phyloP scores from a whole-genome alignment of 2,888 invertebrate genomes.

The Lithodes maja region DNA sequence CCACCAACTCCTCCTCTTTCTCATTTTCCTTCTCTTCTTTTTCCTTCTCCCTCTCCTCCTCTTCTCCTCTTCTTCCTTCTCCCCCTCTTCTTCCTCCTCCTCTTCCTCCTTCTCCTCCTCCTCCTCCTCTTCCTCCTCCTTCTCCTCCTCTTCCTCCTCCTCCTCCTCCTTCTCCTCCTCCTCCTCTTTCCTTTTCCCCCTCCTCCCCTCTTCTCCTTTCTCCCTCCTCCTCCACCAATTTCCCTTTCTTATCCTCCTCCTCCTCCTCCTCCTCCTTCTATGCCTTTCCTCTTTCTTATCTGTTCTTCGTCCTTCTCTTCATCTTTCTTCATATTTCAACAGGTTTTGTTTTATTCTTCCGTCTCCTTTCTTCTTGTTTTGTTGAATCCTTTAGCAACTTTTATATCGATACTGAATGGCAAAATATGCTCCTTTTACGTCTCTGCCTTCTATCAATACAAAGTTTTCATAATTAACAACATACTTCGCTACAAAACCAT shows the following conservation, averaged over 20 bases:
- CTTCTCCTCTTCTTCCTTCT: not conserved
- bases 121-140: not conserved
- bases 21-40: not conserved
- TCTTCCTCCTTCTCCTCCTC: not conserved
- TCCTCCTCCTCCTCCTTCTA: not conserved
- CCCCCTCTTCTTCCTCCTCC: not conserved
- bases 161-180: not conserved
- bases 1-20: not conserved
- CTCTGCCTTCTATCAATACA: not conserved
- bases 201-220: not conserved
- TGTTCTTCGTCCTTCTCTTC: not conserved
- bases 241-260: not conserved
- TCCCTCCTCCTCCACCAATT: conserved; percentile 3
- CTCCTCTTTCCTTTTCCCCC: not conserved
- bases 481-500: too few species aligned
- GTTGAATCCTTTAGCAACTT: too few species aligned
- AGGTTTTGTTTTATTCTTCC: not conserved
- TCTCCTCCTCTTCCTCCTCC: not conserved
- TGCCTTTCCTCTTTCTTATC: not conserved
- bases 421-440: not conserved
- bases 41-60: not conserved
- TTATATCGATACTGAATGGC: too few species aligned
- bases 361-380: not conserved
- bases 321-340: not conserved
- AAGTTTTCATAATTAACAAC: not conserved